Percentiles rank a stretch among this genome's conserved stretches.
phyloP scores from a whole-genome alignment of 2,888 invertebrate species.

The Dysmachus trigonus region DNA sequence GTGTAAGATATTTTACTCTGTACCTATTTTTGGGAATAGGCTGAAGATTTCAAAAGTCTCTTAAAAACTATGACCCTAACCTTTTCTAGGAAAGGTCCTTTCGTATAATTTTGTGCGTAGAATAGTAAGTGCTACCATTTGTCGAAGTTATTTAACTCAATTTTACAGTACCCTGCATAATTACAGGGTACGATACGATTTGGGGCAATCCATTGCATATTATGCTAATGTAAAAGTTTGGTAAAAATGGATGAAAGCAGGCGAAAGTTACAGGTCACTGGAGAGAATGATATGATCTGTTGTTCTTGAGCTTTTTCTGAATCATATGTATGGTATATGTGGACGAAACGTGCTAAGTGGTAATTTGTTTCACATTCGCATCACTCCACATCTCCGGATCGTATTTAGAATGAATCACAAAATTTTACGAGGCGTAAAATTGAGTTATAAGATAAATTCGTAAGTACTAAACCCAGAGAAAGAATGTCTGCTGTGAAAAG shows the following conservation, averaged over 20 bases:
- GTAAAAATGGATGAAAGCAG: not conserved
- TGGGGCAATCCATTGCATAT: not conserved
- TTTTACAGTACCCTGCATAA: not conserved
- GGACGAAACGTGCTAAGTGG: not conserved
- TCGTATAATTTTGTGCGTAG: not conserved
- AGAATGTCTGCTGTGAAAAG: not conserved
- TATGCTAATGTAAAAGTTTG: not conserved
- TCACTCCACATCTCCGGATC: not conserved
- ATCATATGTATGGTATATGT: not conserved
- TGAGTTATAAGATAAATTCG: not conserved
- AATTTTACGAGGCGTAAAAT: not conserved
- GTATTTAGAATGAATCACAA: not conserved
- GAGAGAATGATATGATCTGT: not conserved
- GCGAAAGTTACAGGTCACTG: not conserved
- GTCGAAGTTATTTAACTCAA: not conserved
- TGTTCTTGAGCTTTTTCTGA: no score
- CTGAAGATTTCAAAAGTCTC: not conserved
- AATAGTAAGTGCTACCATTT: not conserved
- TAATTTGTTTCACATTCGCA: not conserved
- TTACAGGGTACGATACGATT: not conserved
- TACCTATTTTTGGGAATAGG: not conserved
- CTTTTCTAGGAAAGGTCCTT: not conserved
- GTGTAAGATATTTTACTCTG: not conserved
- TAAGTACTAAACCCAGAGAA: not conserved
- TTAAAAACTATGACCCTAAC: not conserved